Evolutionary conservation across 2,113 vertebrate species (phyloP), one percentile per base, ranked within the genome.

Genomic region (Triplophysa siluroides): DNA sequence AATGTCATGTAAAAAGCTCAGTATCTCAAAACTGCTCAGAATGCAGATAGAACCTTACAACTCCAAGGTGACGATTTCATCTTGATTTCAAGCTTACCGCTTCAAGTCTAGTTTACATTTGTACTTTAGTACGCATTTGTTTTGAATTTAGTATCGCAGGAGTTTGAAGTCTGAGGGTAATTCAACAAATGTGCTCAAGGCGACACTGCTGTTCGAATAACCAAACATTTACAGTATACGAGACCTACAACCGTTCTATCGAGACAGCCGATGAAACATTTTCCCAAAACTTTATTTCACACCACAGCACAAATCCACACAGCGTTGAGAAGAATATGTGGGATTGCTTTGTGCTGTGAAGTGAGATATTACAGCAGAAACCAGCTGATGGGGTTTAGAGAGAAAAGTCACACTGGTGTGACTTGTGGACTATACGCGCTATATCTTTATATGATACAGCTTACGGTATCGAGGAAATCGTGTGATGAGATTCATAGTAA

Each of bases 251-350:
- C 3, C 54, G 61, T 23, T 63, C 60, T 76, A 76, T 58, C 45
- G 54, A 74, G 71, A 61, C 58, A 63, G 60, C 38, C 73, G 65
- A 77, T 66, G 12, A 77, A 33, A 77, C 26, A 8, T 76, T 64
- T 76, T 47, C 61, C 58, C 43, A 52, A 41, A 41, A 76, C 24
- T 77, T 43, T 62, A 66, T 43, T 54, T 43, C 50, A 52, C 65
- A 65, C 26, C 43, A 64, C 62, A 54, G 62, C 45, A 64, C 45
- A 54, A 65, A 65, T 54, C 73, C 58, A 1, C 73, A 75, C 38
- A 50, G 41, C 3, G 19, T 60, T 29, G 11, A 38, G 11, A 76
- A 76, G 26, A 38, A 65, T 66, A 77, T 21, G 62, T 21, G 43
- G 54, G 61, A 77, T 77, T 63, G 45, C 58, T 54, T 26, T 66